These are phyloP conservation scores for Euthynnus affinis DNA, from an alignment of 2,797 vertebrate species.

Conservation along the genomic window DNA sequence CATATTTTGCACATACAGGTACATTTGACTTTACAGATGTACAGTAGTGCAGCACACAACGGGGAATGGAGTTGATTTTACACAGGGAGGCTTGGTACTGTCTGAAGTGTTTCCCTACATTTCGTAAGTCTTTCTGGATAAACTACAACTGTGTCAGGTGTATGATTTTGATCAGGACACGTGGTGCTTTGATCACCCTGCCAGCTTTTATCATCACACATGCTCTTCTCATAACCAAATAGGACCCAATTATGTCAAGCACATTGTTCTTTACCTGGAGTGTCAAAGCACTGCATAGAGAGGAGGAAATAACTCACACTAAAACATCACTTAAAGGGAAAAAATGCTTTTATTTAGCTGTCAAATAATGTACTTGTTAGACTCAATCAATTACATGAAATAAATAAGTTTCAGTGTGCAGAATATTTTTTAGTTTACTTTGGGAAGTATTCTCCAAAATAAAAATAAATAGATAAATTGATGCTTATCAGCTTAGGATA, in stretches of 20 bases:
- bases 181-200: conserved; percentile 76
- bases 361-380: conserved; percentile 67
- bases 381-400: conserved; percentile 61
- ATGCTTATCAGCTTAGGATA: conserved; percentile 23
- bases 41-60: not conserved
- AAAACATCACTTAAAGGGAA: conserved; percentile 60
- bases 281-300: conserved; percentile 52
- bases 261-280: conserved; percentile 71
- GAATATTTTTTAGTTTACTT: conserved; percentile 38
- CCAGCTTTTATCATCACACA: conserved; percentile 72
- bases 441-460: conserved; percentile 1
- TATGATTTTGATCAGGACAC: conserved; percentile 71
- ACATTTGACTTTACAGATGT: conserved; percentile 46
- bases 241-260: conserved; percentile 82
- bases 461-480: conserved; percentile 10
- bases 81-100: conserved; percentile 31
- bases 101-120: conserved; percentile 63
- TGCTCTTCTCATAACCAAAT: conserved; percentile 77
- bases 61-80: conserved; percentile 33
- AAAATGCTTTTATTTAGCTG: conserved; percentile 75
- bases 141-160: conserved; percentile 74
- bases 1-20: conserved; percentile 19
- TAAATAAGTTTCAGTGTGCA: conserved; percentile 44
- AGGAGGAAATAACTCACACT: conserved; percentile 69
- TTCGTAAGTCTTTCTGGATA: conserved; percentile 62